These are phyloP conservation scores for Campoplex capitator DNA, from an alignment of 2,888 invertebrate species.

Conservation along the genomic window DNA sequence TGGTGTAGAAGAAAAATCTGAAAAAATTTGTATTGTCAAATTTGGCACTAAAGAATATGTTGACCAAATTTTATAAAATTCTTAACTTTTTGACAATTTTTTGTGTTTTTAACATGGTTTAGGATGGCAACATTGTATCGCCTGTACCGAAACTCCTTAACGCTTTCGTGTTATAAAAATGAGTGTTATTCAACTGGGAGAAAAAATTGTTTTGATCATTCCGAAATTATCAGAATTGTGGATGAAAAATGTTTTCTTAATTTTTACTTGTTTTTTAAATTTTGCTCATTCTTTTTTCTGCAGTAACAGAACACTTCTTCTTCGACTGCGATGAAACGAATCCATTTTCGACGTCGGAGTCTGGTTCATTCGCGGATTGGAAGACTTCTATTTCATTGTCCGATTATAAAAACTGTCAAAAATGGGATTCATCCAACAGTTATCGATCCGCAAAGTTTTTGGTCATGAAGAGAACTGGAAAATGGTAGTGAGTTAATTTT, in stretches of 20 bases:
- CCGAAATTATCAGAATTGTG: not conserved
- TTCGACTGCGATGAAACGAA: not conserved
- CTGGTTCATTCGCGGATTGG: not conserved
- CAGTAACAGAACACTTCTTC: not conserved
- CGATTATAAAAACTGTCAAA: not conserved
- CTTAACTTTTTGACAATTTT: too few relatives aligned
- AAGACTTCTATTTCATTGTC: not conserved
- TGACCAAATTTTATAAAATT: too few relatives aligned
- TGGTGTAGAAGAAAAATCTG: too few relatives aligned
- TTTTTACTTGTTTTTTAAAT: not conserved
- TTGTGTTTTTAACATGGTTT: too few relatives aligned
- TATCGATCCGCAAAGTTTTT: not conserved
- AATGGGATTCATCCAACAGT: not conserved
- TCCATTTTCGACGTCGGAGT: not conserved
- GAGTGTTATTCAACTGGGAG: not conserved
- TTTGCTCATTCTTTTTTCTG: too few relatives aligned
- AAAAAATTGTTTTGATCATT: not conserved
- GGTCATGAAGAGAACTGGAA: not conserved
- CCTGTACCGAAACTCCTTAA: too few relatives aligned
- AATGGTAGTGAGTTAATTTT: not conserved
- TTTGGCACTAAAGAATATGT: too few relatives aligned
- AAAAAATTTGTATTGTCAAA: too few relatives aligned
- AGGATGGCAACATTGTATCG: too few relatives aligned
- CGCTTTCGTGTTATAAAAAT: not conserved
- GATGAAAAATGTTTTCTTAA: not conserved